These are phyloP conservation scores for Chrysopilus asiliformis DNA, from an alignment of 2,888 invertebrate species.

Conservation along the genomic window DNA sequence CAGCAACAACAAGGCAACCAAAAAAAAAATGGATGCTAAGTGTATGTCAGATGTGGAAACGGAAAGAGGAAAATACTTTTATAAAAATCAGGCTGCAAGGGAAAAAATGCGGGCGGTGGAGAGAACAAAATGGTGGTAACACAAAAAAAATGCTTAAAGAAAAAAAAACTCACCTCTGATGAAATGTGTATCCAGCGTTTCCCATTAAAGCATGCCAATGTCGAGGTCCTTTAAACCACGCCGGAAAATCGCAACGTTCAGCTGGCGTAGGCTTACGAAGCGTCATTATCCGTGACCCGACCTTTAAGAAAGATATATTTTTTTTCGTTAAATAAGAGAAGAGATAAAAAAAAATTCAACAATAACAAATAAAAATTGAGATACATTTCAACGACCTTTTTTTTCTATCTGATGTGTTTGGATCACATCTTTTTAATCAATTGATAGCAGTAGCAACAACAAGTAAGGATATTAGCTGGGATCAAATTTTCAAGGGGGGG, in stretches of 20 bases:
- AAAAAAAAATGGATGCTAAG: no score
- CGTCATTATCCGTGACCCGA: constrained; percentile 37
- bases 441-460: no score
- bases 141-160: constrained; percentile 8
- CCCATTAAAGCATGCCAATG: constrained; percentile 87
- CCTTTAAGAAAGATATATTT: constrained; percentile 24
- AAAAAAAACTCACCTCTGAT: constrained; percentile 42
- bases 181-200: constrained; percentile 72
- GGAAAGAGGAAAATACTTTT: constrained; percentile 1
- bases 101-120: constrained; percentile 1
- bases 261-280: constrained; percentile 34
- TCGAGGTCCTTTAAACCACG: constrained; percentile 70
- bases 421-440: no score
- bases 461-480: no score
- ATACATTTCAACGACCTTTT: no score
- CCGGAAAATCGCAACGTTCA: constrained; percentile 64
- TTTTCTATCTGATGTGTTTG: no score
- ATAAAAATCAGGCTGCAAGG: constrained; percentile 5
- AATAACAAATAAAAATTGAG: constrained; percentile 2
- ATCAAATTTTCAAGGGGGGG: no score
- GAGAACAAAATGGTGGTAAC: constrained; percentile 4
- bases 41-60: no score
- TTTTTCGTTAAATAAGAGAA: constrained; percentile 1
- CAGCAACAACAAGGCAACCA: constrained; percentile 4
- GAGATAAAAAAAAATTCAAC: constrained; percentile 2